Evolutionary conservation across 2,797 vertebrate species (phyloP), one percentile per base, ranked within the genome.

Genomic region (Coranthus polyacanthus): DNA sequence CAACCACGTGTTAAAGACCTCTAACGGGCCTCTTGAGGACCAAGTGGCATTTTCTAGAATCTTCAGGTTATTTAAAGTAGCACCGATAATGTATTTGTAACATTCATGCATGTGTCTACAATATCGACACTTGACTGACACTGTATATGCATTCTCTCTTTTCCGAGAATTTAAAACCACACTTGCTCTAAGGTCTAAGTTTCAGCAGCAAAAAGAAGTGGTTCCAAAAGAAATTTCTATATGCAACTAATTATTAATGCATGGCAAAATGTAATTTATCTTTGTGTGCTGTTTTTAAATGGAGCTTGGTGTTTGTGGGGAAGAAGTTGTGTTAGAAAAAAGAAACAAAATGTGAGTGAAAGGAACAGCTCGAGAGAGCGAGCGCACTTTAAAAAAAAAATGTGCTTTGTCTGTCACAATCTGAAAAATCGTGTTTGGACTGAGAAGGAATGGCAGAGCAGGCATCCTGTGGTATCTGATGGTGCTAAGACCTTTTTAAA

Each of bases 331-430:
- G 15, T 47, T 36, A 59, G 29, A 54, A 37, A 50, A 38, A 56
- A 57, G 13, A 53, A 43, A n/a, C n/a, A n/a, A 45, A 17, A 39
- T 37, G 57, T 51, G 45, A 69, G 52, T 61, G 63, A 72, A 73
- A 81, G 24, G 22, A 88, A 78, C 0, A 0, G 82, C 79, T 88
- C 68, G 69, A 71, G 54, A 2, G 81, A 91, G 82, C 79, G 56
- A 82, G 79, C 75, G 92, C 92, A 93, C 93, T 94, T 93, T 93
- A 88, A 83, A 58, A n/a, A n/a, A 83, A 62, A 63, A 74, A 68
- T 55, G 75, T 86, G 81, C 82, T 60, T 82, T 86, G 86, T 82
- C 84, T 84, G 83, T 90, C 71, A 24, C 72, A 72, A 72, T 87
- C 78, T 70, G 64, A 75, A 59, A 78, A 45, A 3, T 24, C 1